phyloP scores from a whole-genome alignment of 2,888 invertebrate species.

The Anthophora plumipes region DNA sequence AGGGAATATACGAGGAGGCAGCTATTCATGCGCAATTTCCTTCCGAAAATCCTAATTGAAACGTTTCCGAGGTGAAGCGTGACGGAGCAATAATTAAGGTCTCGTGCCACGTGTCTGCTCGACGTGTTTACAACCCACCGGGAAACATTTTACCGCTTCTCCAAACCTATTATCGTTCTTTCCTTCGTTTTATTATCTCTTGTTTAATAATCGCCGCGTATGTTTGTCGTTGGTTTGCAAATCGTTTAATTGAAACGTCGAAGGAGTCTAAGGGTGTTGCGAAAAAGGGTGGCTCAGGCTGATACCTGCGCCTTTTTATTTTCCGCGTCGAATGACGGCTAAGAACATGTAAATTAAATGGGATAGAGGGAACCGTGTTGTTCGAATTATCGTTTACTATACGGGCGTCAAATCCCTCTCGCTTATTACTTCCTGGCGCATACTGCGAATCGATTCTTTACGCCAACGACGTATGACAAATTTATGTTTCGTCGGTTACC shows the following conservation, averaged over 20 bases:
- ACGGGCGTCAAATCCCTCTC: conserved; percentile 9
- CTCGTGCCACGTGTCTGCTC: conserved; percentile 57
- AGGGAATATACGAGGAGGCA: conserved; percentile 2
- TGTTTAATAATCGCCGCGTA: not conserved
- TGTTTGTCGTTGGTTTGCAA: conserved; percentile 7
- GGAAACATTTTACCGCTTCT: conserved; percentile 4
- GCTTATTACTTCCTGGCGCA: not conserved
- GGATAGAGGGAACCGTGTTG: conserved; percentile 7
- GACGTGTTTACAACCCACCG: conserved; percentile 5
- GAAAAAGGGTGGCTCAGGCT: not conserved
- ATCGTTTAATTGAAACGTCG: conserved; percentile 34
- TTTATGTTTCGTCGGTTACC: not conserved
- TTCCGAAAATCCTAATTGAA: conserved; percentile 60
- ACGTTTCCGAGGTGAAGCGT: conserved; percentile 60
- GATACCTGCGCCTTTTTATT: not conserved
- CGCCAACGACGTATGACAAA: not conserved
- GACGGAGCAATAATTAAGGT: conserved; percentile 65
- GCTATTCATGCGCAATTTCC: conserved; percentile 61
- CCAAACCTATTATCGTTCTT: conserved; percentile 5
- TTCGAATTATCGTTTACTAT: conserved; percentile 36
- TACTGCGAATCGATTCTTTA: conserved; percentile 14
- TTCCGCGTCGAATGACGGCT: conserved; percentile 11
- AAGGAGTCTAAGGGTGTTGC: not conserved
- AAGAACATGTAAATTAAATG: conserved; percentile 25
- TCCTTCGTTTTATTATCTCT: not conserved